These are phyloP conservation scores for Nephrotoma guestfalica DNA, from an alignment of 2,888 invertebrate species.

Conservation along the genomic window DNA sequence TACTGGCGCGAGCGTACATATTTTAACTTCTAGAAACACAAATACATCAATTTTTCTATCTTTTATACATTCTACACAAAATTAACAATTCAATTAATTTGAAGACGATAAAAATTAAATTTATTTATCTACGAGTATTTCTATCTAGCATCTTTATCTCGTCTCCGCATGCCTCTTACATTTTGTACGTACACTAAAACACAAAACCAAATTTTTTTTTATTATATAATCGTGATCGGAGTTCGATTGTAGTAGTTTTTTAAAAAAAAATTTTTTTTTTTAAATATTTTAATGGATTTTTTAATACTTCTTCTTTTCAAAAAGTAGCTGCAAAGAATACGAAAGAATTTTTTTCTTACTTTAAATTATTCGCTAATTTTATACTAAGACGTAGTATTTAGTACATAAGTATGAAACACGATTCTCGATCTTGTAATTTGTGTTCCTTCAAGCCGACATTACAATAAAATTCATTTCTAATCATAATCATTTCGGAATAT, in stretches of 20 bases:
- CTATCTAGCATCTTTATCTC: not conserved
- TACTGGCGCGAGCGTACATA: too few relatives aligned
- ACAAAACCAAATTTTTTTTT: not conserved
- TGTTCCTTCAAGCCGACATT: not conserved
- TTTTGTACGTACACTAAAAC: not conserved
- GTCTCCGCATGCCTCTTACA: not conserved
- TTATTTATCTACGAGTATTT: not conserved
- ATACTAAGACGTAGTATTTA: not conserved
- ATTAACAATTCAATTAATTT: not conserved
- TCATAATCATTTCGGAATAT: not conserved
- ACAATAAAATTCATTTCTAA: not conserved
- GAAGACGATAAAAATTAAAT: not conserved
- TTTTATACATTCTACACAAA: not conserved
- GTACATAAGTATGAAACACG: not conserved
- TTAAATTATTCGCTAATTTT: not conserved
- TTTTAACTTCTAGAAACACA: too few relatives aligned
- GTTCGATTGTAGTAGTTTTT: not conserved
- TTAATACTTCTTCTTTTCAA: not conserved
- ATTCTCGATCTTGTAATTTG: not conserved
- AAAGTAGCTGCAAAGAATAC: not conserved
- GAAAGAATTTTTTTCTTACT: not conserved
- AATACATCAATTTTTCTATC: too few relatives aligned
- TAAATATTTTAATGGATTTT: not conserved
- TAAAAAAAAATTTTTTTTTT: not conserved
- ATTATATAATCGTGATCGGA: not conserved